phyloP scores from a whole-genome alignment of 2,113 vertebrate species.

The Acinonyx jubatus region DNA sequence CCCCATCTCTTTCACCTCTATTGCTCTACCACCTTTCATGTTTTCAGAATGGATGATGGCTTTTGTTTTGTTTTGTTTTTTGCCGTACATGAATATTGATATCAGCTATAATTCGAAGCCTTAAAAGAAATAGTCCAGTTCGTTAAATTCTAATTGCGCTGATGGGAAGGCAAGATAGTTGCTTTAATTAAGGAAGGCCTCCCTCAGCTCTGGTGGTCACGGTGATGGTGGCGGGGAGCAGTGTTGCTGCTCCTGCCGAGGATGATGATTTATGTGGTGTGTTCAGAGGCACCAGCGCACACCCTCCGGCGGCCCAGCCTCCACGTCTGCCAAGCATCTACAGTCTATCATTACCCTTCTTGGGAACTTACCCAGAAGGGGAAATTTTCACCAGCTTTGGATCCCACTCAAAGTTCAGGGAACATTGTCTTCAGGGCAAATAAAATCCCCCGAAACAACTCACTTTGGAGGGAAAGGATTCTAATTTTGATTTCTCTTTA shows the following conservation, averaged over 20 bases:
- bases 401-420: constrained; percentile 3
- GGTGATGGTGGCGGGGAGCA: neutral
- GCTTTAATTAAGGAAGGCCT: constrained; percentile 44
- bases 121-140: constrained; percentile 46
- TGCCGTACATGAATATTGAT: neutral
- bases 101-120: constrained; percentile 46
- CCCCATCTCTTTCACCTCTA: neutral
- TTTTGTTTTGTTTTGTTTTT: neutral
- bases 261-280: neutral
- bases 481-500: constrained; percentile 29
- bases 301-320: neutral
- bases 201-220: neutral
- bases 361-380: constrained; percentile 2
- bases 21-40: neutral
- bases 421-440: constrained; percentile 20
- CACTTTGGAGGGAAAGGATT: neutral
- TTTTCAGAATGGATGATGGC: neutral
- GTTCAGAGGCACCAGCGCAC: neutral
- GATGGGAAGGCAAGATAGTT: constrained; percentile 33
- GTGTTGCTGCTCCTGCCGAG: too few species aligned
- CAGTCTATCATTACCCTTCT: constrained; percentile 18
- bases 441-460: neutral
- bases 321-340: neutral
- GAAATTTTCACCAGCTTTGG: constrained; percentile 37
- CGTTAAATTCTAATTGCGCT: constrained; percentile 49